These are phyloP conservation scores for Oegoconia quadripuncta DNA, from an alignment of 2,888 invertebrate genomes.

Conservation along the genomic window DNA sequence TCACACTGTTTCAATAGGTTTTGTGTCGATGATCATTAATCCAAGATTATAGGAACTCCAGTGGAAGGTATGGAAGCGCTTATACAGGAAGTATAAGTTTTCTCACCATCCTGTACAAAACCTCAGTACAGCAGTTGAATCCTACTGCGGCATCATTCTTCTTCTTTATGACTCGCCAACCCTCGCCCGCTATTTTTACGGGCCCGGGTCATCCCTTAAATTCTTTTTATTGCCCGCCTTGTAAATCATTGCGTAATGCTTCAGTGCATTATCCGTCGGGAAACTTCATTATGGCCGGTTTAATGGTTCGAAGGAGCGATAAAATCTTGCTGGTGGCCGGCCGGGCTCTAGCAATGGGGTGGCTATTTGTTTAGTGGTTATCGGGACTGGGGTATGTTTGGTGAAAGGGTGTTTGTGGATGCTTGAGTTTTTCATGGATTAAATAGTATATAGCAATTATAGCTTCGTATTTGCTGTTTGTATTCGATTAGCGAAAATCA, in stretches of 20 bases:
- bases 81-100: too few species aligned
- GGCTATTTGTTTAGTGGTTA: constrained; percentile 24
- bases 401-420: constrained; percentile 12
- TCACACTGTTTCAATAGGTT: too few species aligned
- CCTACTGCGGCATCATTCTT: constrained; percentile 58
- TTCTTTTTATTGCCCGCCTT: constrained; percentile 77
- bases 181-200: constrained; percentile 55
- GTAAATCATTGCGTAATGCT: constrained; percentile 78
- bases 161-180: constrained; percentile 62
- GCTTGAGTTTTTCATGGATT: too few species aligned
- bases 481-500: too few species aligned
- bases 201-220: constrained; percentile 74
- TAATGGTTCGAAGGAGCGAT: constrained; percentile 77
- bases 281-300: constrained; percentile 78
- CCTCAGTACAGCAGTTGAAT: constrained; percentile 35
- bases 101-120: constrained; percentile 21
- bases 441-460: too few species aligned
- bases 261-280: constrained; percentile 74
- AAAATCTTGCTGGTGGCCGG: constrained; percentile 69
- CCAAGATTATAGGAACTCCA: too few species aligned
- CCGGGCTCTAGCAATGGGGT: constrained; percentile 38
- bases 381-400: constrained; percentile 26
- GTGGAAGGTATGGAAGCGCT: too few species aligned
- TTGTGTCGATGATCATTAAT: too few species aligned
- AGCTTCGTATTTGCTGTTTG: too few species aligned